Evolutionary conservation across 2,797 vertebrate species (phyloP).

Genomic region (Novumbra hubbsi): DNA sequence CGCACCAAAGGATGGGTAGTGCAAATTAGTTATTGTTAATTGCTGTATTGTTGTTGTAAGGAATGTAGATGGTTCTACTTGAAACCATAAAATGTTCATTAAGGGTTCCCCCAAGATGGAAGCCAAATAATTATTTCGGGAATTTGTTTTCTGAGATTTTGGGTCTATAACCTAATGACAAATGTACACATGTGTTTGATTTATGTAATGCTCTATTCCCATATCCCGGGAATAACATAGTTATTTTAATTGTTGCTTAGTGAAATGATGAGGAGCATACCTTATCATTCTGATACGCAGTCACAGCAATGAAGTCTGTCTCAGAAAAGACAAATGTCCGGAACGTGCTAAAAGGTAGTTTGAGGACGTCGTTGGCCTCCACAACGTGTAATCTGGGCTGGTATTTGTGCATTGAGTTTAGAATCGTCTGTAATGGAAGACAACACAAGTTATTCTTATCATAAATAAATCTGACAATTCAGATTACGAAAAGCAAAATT

Average conservation of each 20-base stretch:
- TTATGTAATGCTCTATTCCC: not conserved
- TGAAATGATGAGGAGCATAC: conserved; percentile 58
- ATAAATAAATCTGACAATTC: not conserved
- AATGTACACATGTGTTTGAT: not conserved
- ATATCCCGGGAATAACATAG: not conserved
- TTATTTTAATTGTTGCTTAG: not conserved
- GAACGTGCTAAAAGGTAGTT: conserved; percentile 90
- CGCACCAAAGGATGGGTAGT: not conserved
- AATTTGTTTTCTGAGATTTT: too few relatives aligned
- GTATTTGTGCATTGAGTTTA: conserved; percentile 97
- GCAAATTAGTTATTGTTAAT: too few relatives aligned
- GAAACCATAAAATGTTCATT: too few relatives aligned
- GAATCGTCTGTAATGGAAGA: conserved; percentile 77
- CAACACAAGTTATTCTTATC: not conserved
- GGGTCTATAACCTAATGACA: not conserved
- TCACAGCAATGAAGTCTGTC: conserved; percentile 92
- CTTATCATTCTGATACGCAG: conserved; percentile 95
- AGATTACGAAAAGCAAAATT: not conserved
- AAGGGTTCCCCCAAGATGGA: too few relatives aligned
- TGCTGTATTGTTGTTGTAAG: too few relatives aligned
- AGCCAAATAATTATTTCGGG: too few relatives aligned
- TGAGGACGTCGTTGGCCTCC: conserved; percentile 86
- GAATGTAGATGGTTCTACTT: too few relatives aligned
- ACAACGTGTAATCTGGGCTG: conserved; percentile 92
- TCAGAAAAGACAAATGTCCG: conserved; percentile 89